phyloP scores from a whole-genome alignment of 2,113 vertebrate genomes.

The Actenoides lindsayi region DNA sequence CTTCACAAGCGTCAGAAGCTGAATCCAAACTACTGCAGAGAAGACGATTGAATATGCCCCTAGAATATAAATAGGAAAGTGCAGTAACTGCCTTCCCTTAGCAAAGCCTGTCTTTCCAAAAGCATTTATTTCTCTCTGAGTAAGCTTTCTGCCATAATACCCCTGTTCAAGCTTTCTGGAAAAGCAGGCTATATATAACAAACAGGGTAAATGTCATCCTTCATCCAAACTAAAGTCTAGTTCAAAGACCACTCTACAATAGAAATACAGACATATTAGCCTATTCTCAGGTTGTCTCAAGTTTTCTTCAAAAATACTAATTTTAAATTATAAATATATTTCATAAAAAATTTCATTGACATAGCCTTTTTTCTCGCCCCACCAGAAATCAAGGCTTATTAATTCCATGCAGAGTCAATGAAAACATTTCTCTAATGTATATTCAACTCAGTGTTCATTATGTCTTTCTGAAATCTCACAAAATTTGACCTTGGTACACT shows the following conservation, averaged over 20 bases:
- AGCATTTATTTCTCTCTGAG: not conserved
- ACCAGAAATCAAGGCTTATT: not conserved
- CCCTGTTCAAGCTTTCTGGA: not conserved
- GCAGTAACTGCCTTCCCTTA: not conserved
- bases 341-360: not conserved
- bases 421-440: not conserved
- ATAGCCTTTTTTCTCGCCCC: not conserved
- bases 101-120: not conserved
- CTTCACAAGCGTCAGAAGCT: not conserved
- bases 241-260: not conserved
- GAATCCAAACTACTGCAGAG: not conserved
- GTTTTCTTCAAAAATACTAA: not conserved
- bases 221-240: not conserved
- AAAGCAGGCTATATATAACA: not conserved
- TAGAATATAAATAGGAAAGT: constrained; percentile 17
- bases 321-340: not conserved
- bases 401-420: not conserved
- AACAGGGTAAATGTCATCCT: not conserved
- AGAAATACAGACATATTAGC: not conserved
- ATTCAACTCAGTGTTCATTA: not conserved
- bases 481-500: not conserved
- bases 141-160: not conserved
- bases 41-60: not conserved
- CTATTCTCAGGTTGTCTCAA: not conserved
- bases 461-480: not conserved